Base-by-base conservation (phyloP, 2,113 vertebrate genomes). In the Larimichthys polyactis region DNA sequence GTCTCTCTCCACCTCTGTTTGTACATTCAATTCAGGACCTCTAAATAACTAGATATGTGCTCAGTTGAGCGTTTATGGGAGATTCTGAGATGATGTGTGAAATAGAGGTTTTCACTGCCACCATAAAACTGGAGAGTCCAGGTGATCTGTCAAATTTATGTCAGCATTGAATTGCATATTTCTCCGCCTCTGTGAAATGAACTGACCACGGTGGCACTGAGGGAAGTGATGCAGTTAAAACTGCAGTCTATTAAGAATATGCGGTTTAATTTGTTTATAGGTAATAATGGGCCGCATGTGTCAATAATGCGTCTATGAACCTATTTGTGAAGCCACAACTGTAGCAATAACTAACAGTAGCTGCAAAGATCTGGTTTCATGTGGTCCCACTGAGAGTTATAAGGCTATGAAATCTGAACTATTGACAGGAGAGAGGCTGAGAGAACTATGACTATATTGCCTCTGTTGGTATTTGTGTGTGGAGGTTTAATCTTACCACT, bases 1-100 rank as follows among this genome's bases (percentile, higher is more conserved):
- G 0, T 52, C 22, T 14, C 16, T 9, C 43, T 32, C 8, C 4
- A 3, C 19, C 44, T 46, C 57, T 16, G 60, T 78, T 82, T 68
- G 43, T 32, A 43, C 54, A 59, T 75, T 82, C 75, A 40, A 16
- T 54, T 19, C 74, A 49, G 29, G 17, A 22, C 55, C 55, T 76
- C 74, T 74, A 71, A 86, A 84, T 67, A 86, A 78, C 55, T n/a
- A 54, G 76, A 63, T 78, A n/a, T 51, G 54, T 11, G 51, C 74
- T 83, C 79, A 70, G 51, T 4, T 68, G 65, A 78, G 77, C 55
- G 9, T 91, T 91, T 81, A 75, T 69, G 44, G 72, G 54, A 65
- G 52, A 68, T 84, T 73, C 75, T n/a, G 52, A 82, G 79, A 83
- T 83, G 79, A 84, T 86, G 77, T 77, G 79, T 88, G 89, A 89